phyloP scores from a whole-genome alignment of 2,888 invertebrate species.

The Sarcophaga rosellei region DNA sequence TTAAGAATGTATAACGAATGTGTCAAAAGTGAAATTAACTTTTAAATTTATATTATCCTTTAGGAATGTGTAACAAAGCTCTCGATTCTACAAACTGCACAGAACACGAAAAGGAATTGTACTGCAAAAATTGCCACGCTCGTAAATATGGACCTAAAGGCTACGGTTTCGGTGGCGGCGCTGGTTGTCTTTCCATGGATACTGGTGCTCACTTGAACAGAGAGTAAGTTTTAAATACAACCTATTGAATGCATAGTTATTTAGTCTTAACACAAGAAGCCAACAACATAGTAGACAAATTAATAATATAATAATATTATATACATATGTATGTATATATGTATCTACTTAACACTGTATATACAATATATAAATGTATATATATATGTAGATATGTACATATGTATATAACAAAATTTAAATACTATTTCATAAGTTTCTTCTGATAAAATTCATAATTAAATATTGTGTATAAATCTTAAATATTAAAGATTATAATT shows the following conservation, averaged over 20 bases:
- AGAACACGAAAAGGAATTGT: conserved; percentile 98
- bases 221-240: conserved; percentile 86
- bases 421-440: too few species aligned
- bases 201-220: conserved; percentile 93
- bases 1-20: neutral
- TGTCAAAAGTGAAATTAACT: conserved; percentile 42
- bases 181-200: conserved; percentile 98
- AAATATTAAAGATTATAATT: too few species aligned
- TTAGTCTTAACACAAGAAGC: conserved; percentile 13
- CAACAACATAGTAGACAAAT: neutral
- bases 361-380: neutral
- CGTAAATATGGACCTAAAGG: conserved; percentile 99
- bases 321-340: neutral
- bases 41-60: conserved; percentile 1
- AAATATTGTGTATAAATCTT: too few species aligned
- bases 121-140: conserved; percentile 96
- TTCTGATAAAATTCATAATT: too few species aligned
- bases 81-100: conserved; percentile 99
- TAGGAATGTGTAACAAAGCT: conserved; percentile 97
- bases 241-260: neutral
- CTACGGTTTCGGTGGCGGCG: conserved; percentile 99
- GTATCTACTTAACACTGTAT: neutral
- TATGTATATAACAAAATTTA: conserved; percentile 54
- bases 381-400: neutral
- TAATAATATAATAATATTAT: neutral